Percentiles rank a stretch among this genome's conserved stretches.
Evolutionary conservation across 2,113 vertebrate species (phyloP).

Genomic region (Silurus glanis): DNA sequence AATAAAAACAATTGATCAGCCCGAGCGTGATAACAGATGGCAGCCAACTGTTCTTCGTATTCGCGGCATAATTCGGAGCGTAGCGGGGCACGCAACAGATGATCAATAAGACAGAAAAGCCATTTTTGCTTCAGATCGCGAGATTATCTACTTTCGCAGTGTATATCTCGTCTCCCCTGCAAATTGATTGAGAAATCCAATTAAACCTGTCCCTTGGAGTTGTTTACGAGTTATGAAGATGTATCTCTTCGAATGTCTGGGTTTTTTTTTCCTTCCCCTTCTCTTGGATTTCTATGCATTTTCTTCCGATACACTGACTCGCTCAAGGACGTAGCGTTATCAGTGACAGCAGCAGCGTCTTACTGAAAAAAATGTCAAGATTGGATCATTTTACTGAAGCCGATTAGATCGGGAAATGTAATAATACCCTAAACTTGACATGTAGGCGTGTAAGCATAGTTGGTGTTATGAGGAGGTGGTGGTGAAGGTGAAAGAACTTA

Average conservation of each 20-base stretch:
- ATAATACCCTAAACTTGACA: background rate
- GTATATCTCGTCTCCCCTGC: slow-evolving; percentile 37
- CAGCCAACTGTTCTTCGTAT: slow-evolving; percentile 45
- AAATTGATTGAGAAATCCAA: slow-evolving; percentile 57
- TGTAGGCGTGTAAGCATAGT: no score
- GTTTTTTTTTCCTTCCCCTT: slow-evolving; percentile 28
- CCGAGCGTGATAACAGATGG: slow-evolving; percentile 41
- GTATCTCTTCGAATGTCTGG: slow-evolving; percentile 33
- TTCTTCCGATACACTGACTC: slow-evolving; percentile 23
- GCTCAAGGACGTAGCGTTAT: slow-evolving; percentile 12
- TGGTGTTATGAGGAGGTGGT: background rate
- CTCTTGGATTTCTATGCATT: slow-evolving; percentile 25
- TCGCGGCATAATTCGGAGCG: slow-evolving; percentile 28
- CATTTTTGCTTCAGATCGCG: slow-evolving; percentile 47
- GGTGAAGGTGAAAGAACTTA: no score
- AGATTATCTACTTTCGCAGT: slow-evolving; percentile 46
- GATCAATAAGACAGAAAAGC: slow-evolving; percentile 51
- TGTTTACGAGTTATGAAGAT: slow-evolving; percentile 50
- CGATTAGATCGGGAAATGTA: slow-evolving; percentile 2
- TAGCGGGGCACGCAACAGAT: slow-evolving; percentile 33
- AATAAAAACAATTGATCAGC: slow-evolving; percentile 34
- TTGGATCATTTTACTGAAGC: slow-evolving; percentile 7
- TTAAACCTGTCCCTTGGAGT: slow-evolving; percentile 53
- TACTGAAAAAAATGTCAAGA: background rate
- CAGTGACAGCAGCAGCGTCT: slow-evolving; percentile 6